Percentiles rank a stretch among this genome's conserved stretches.
Conservation (phyloP, 2,113 vertebrate species). For the Pollachius pollachius region DNA sequence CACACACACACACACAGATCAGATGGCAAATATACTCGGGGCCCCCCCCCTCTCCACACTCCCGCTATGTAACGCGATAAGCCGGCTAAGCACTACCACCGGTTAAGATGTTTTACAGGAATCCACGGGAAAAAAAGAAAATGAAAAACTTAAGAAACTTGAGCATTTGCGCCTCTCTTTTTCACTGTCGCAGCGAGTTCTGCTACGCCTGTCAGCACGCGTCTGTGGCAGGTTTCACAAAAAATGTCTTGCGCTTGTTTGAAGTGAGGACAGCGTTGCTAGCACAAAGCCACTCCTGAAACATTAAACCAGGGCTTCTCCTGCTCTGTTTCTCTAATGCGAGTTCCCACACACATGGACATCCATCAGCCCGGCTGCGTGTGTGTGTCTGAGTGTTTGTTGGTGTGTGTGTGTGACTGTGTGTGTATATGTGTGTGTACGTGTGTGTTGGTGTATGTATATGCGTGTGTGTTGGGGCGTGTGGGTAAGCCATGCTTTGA, state of each 20-base stretch:
- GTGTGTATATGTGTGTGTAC: too few species aligned
- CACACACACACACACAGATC: constrained; percentile 47
- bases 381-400: too few species aligned
- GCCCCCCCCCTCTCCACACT: constrained; percentile 20
- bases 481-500: too few species aligned
- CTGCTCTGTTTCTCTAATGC: constrained; percentile 26
- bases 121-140: constrained; percentile 40
- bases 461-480: too few species aligned
- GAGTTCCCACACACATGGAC: constrained; percentile 42
- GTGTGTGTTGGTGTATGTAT: too few species aligned
- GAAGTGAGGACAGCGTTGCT: constrained; percentile 56
- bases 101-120: constrained; percentile 45
- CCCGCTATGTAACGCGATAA: constrained; percentile 61
- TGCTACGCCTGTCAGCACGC: constrained; percentile 54
- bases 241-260: constrained; percentile 46
- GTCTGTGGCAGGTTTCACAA: constrained; percentile 49
- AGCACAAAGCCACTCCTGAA: constrained; percentile 51
- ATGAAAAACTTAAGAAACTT: constrained; percentile 44
- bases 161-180: constrained; percentile 54
- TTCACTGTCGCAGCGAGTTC: constrained; percentile 60
- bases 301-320: constrained; percentile 37
- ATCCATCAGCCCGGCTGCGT: not conserved
- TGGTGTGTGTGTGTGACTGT: too few species aligned
- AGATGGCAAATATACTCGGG: constrained; percentile 48
- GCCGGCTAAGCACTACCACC: constrained; percentile 34